phyloP scores from a whole-genome alignment of 2,888 invertebrate species.

The Cosmia trapezina region DNA sequence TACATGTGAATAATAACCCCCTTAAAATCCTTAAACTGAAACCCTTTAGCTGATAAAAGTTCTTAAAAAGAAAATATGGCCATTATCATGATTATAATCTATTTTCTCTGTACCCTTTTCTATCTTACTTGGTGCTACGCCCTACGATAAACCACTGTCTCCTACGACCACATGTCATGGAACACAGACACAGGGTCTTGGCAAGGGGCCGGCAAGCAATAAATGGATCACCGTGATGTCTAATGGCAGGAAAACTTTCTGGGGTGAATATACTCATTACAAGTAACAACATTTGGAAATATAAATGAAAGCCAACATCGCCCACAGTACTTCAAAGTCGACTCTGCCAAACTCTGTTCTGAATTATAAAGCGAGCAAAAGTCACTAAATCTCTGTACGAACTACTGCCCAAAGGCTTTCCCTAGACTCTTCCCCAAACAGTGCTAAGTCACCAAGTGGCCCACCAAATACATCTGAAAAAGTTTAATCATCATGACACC shows the following conservation, averaged over 20 bases:
- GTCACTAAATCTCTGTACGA: too few species aligned
- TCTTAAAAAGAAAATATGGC: background rate
- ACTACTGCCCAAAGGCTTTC: too few species aligned
- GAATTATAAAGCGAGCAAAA: too few species aligned
- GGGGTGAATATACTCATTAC: conserved; percentile 22
- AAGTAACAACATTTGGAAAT: background rate
- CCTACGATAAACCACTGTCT: background rate
- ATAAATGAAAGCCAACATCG: background rate
- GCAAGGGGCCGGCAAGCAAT: conserved; percentile 3
- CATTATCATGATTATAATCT: background rate
- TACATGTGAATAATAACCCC: background rate
- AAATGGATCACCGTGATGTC: background rate
- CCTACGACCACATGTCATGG: background rate
- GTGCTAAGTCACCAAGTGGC: too few species aligned
- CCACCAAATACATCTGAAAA: too few species aligned
- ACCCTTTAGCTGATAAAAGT: too few species aligned
- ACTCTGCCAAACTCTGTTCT: too few species aligned
- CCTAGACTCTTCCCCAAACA: too few species aligned
- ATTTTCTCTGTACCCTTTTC: background rate
- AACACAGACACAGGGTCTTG: conserved; percentile 5
- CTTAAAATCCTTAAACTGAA: too few species aligned
- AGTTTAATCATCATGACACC: too few species aligned
- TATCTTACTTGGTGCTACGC: background rate
- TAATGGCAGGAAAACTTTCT: background rate
- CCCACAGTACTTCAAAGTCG: background rate